These are phyloP conservation scores for Aspiorhynchus laticeps DNA, from an alignment of 2,113 vertebrate species.

Conservation along the genomic window DNA sequence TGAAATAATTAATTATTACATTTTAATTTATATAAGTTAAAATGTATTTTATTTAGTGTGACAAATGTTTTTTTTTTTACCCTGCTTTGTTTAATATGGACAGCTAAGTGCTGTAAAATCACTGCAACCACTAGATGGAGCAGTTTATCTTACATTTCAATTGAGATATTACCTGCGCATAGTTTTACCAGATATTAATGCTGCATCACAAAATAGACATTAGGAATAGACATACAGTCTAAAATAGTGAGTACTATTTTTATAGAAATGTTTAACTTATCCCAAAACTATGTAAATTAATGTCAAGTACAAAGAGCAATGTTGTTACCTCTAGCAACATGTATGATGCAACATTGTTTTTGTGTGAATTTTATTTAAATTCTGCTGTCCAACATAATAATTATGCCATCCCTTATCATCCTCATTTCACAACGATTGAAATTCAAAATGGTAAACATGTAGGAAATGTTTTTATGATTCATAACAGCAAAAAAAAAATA, in stretches of 20 bases:
- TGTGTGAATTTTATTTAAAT: not conserved
- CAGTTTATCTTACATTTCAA: not conserved
- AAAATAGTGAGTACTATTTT: not conserved
- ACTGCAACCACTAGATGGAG: conserved; percentile 2
- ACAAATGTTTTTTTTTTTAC: too few species aligned
- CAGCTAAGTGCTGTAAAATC: not conserved
- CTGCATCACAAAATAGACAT: not conserved
- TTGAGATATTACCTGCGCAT: not conserved
- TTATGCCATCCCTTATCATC: not conserved
- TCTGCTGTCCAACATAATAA: not conserved
- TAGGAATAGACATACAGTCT: not conserved
- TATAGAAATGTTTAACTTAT: not conserved
- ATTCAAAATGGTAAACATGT: not conserved
- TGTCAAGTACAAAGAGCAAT: not conserved
- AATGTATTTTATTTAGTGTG: too few species aligned
- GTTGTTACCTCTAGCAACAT: not conserved
- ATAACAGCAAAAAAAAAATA: not conserved
- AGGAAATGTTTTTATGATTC: not conserved
- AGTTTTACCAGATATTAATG: not conserved
- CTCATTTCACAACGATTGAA: not conserved
- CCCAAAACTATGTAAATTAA: not conserved
- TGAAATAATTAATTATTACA: too few species aligned
- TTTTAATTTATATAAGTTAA: too few species aligned
- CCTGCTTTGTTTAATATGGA: not conserved
- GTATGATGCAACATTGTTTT: not conserved